Evolutionary conservation across 2,113 vertebrate genomes (phyloP), one percentile per base, ranked within the genome.

Genomic region (Clarias macrocephalus): DNA sequence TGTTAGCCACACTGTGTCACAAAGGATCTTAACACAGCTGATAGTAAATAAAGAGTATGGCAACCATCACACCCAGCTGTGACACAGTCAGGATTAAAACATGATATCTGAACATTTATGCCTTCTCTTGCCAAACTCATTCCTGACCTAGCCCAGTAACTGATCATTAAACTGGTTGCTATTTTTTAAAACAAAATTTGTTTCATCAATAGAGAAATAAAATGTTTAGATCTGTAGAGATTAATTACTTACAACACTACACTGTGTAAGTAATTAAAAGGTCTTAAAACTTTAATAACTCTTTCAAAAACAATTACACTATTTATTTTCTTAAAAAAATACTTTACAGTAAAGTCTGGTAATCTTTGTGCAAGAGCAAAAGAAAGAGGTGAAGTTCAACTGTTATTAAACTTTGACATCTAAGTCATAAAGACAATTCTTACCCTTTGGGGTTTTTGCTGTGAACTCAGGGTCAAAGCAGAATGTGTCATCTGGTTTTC

Each of bases 391-490:
- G 16, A 28, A 66, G 65, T 70, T 70, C 28, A 70, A 30, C 15
- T 15, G 13, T 16, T 30, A 63, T 68, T 30, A 42, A 37, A 21
- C 70, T 73, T 73, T 72, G 72, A 11, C 18, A n/a, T 79, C 30
- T 1, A 77, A 15, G 57, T 88, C 62, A 80, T 11, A 82, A 60
- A 25, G 33, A 48, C 48, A 3, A 19, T 81, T 21, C 66, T 85
- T 93, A 99, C 98, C 98, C 97, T 99, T 99, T 90, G 98, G 98
- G 59, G 97, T 99, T 97, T 99, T 99, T 91, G 97, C 97, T 86
- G 98, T 99, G 95, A 99, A 99, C 93, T 99, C 98, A 30, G 98
- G 97, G 95, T 99, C 98, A 80, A 99, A 99, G 94, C 97, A 99
- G 94, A 99, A 99, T 3, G 98, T 99, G 92, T 99, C 97, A 89